Percentiles rank a stretch among this genome's conserved stretches.
phyloP scores from a whole-genome alignment of 2,888 invertebrate genomes.

The Pyrocoelia pectoralis region DNA sequence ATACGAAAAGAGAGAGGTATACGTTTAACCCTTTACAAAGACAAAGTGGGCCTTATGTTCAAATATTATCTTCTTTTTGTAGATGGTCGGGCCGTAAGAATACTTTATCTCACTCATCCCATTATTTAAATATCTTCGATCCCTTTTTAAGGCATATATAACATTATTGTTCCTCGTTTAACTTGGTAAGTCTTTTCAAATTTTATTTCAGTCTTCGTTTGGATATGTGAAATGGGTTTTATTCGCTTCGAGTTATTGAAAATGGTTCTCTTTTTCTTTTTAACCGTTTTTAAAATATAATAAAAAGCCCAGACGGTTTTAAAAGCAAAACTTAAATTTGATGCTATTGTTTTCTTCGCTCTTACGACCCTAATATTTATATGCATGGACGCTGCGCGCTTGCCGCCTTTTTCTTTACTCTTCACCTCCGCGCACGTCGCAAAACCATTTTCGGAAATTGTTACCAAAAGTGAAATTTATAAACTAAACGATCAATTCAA shows the following conservation, averaged over 20 bases:
- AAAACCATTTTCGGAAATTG: too few species aligned
- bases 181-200: constrained; percentile 14
- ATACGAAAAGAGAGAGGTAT: constrained; percentile 34
- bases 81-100: constrained; percentile 25
- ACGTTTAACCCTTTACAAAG: constrained; percentile 18
- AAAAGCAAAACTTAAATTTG: constrained; percentile 41
- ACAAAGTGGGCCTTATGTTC: constrained; percentile 31
- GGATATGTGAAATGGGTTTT: constrained; percentile 40
- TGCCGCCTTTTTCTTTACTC: not conserved
- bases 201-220: constrained; percentile 30
- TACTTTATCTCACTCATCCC: constrained; percentile 33
- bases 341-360: constrained; percentile 37
- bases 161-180: constrained; percentile 25
- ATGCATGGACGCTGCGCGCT: constrained; percentile 9
- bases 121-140: constrained; percentile 36
- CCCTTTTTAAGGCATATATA: constrained; percentile 29
- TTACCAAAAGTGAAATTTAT: not conserved
- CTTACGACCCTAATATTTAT: constrained; percentile 22
- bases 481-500: constrained; percentile 21
- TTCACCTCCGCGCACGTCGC: too few species aligned
- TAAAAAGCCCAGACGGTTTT: constrained; percentile 45
- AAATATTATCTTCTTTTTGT: constrained; percentile 39
- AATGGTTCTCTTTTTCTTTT: constrained; percentile 40
- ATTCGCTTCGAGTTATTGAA: constrained; percentile 43
- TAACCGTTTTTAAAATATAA: constrained; percentile 43